These are phyloP conservation scores for Achatina immaculata DNA, from an alignment of 1,140 invertebrate species.

Conservation along the genomic window DNA sequence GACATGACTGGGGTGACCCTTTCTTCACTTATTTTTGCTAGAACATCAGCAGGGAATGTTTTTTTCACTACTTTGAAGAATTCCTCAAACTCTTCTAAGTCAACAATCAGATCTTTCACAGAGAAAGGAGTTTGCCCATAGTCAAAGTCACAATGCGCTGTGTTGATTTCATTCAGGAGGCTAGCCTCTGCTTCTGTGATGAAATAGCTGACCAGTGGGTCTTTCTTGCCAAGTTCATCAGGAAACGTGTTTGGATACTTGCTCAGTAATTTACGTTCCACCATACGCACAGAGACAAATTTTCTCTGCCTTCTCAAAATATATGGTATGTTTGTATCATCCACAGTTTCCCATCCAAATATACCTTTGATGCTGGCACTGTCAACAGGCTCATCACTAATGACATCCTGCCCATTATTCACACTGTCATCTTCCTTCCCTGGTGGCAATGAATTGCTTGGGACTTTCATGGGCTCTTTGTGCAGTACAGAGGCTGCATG, in stretches of 20 bases:
- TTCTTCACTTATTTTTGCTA: constrained; percentile 76
- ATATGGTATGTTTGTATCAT: constrained; percentile 88
- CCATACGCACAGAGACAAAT: constrained; percentile 92
- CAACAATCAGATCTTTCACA: constrained; percentile 89
- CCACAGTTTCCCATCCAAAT: constrained; percentile 90
- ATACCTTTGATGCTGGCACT: constrained; percentile 76
- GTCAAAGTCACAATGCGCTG: constrained; percentile 89
- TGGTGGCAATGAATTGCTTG: constrained; percentile 17
- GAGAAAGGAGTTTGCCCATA: constrained; percentile 91
- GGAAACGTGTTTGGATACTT: constrained; percentile 73
- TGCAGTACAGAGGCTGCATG: background rate
- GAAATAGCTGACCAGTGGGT: constrained; percentile 85
- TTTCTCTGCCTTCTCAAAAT: constrained; percentile 86
- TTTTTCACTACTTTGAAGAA: constrained; percentile 80
- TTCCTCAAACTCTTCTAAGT: constrained; percentile 86
- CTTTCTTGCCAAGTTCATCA: constrained; percentile 64
- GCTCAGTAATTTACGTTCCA: constrained; percentile 78
- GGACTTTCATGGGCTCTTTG: constrained; percentile 14
- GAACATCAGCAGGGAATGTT: constrained; percentile 85
- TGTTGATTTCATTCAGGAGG: constrained; percentile 93
- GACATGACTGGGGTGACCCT: constrained; percentile 13
- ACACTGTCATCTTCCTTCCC: background rate
- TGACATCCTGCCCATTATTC: constrained; percentile 15
- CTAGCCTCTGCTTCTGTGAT: constrained; percentile 91
- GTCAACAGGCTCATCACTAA: constrained; percentile 52